A percentile compares a stretch with the other conserved stretches of the same genome.
Evolutionary conservation across 35 echinoderm and acorn worm species (phyloP).

Genomic region (Strongylocentrotus purpuratus): DNA sequence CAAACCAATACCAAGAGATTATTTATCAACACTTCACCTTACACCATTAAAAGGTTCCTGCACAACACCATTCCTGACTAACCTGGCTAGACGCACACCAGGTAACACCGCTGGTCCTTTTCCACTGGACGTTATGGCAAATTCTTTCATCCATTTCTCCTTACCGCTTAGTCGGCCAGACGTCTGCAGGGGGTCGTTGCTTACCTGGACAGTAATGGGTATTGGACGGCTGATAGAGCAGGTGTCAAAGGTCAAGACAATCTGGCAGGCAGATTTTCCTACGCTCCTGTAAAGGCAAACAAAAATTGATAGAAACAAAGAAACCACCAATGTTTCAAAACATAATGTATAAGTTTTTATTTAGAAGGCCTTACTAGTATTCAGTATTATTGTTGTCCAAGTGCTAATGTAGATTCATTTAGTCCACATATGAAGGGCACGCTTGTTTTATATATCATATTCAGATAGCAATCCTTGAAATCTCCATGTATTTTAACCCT

Average conservation of each 20-base stretch:
- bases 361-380: no score
- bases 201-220: constrained; percentile 54
- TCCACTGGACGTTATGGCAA: constrained; percentile 1
- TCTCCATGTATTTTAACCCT: no score
- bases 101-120: constrained; percentile 33
- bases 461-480: no score
- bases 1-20: no score
- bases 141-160: constrained; percentile 17
- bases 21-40: no score
- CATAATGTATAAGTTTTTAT: no score
- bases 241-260: constrained; percentile 64
- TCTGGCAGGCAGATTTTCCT: constrained; percentile 56
- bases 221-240: constrained; percentile 60
- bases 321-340: no score
- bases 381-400: no score
- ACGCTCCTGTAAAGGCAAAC: constrained; percentile 40
- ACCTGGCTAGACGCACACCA: constrained; percentile 57
- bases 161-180: not conserved
- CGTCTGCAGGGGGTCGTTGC: not conserved
- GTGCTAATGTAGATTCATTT: no score
- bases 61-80: not conserved
- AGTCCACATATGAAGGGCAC: no score
- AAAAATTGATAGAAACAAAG: not conserved
- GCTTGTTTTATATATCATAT: no score
- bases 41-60: not conserved